Conservation (phyloP, 2,888 invertebrate species). For the Netelia melanura region DNA sequence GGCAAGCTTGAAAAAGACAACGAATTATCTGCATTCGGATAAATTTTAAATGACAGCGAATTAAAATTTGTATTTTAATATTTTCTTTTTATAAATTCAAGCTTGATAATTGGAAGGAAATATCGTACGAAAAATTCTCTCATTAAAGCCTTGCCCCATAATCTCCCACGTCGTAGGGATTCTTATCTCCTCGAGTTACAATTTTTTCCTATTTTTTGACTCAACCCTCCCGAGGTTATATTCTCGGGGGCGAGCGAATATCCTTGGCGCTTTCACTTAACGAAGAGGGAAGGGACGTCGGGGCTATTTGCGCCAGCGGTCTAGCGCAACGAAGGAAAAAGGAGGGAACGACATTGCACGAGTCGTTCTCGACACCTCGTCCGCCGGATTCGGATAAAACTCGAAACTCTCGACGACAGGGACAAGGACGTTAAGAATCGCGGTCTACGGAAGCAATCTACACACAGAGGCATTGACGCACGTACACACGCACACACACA, state of each 20-base stretch:
- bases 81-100: too few species aligned
- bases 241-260: constrained; percentile 37
- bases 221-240: constrained; percentile 16
- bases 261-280: constrained; percentile 62
- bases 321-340: constrained; percentile 9
- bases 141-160: constrained; percentile 20
- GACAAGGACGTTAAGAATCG: constrained; percentile 49
- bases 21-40: too few species aligned
- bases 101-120: too few species aligned
- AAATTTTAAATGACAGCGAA: too few species aligned
- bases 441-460: constrained; percentile 32
- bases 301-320: neutral
- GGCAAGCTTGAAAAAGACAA: too few species aligned
- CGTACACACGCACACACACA: neutral
- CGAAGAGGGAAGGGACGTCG: constrained; percentile 46
- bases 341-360: constrained; percentile 31
- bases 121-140: neutral
- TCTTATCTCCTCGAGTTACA: constrained; percentile 35
- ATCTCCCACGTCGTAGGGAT: constrained; percentile 1
- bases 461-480: neutral
- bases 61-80: too few species aligned
- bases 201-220: constrained; percentile 19
- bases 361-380: constrained; percentile 60
- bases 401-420: constrained; percentile 45
- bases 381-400: constrained; percentile 61